Conservation (phyloP, 1,140 invertebrate genomes). For the Coptotermes formosanus region DNA sequence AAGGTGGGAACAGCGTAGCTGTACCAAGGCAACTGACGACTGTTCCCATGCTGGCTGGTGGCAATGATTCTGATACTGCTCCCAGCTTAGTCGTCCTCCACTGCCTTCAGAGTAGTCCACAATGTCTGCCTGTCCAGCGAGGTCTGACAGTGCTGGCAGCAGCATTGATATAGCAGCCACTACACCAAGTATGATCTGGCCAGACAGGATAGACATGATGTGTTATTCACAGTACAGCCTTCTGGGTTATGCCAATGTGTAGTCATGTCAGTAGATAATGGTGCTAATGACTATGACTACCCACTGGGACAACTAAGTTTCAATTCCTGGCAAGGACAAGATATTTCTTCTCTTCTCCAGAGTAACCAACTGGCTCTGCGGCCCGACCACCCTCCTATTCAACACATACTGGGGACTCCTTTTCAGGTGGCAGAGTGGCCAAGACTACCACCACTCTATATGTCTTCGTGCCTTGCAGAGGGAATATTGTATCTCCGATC, state of each 20-base stretch:
- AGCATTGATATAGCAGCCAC: slow-evolving; percentile 42
- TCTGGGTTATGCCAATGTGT: not conserved
- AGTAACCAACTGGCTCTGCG: too few species aligned
- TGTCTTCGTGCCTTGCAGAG: too few species aligned
- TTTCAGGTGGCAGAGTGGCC: too few species aligned
- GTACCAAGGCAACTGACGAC: slow-evolving; percentile 54
- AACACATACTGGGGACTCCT: too few species aligned
- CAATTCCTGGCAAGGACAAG: too few species aligned
- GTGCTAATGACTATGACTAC: not conserved
- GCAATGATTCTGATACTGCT: slow-evolving; percentile 70
- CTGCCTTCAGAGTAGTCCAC: not conserved
- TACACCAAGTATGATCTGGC: slow-evolving; percentile 41
- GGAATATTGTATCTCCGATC: too few species aligned
- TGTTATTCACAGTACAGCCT: not conserved
- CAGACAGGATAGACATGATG: not conserved
- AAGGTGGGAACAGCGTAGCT: slow-evolving; percentile 66
- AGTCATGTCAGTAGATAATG: not conserved
- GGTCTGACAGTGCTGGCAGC: slow-evolving; percentile 32
- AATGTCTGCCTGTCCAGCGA: not conserved
- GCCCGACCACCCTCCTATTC: too few species aligned
- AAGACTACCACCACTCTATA: too few species aligned
- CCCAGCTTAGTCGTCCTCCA: slow-evolving; percentile 54
- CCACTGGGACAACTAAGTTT: not conserved
- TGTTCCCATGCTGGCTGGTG: slow-evolving; percentile 66
- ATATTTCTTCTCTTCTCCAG: too few species aligned